Percentiles rank a stretch among this genome's conserved stretches.
Evolutionary conservation across 2,888 invertebrate genomes (phyloP).

Genomic region (Tenthredo livida): DNA sequence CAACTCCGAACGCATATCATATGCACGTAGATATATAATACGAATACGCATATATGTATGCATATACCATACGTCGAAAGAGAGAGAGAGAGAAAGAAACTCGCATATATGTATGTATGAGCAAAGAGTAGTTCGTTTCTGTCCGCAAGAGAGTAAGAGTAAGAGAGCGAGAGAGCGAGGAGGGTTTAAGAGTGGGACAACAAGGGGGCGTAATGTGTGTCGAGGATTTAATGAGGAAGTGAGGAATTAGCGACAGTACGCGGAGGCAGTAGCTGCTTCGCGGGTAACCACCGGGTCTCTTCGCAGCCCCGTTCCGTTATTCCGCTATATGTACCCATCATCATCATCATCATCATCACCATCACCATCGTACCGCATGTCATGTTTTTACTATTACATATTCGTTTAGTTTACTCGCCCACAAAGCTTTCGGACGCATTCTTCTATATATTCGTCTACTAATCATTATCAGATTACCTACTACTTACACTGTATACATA

Average conservation of each 20-base stretch:
- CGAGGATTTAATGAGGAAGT: conserved; percentile 77
- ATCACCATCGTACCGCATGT: not conserved
- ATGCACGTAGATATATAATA: not conserved
- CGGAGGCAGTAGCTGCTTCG: conserved; percentile 58
- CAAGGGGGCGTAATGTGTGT: conserved; percentile 70
- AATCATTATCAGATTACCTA: not conserved
- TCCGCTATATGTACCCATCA: conserved; percentile 36
- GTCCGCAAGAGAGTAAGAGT: not conserved
- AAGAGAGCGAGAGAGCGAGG: conserved; percentile 43
- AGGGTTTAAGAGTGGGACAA: conserved; percentile 62
- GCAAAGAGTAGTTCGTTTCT: not conserved
- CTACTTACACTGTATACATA: too few species aligned
- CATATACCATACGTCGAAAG: not conserved
- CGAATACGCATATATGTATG: not conserved
- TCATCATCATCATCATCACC: not conserved
- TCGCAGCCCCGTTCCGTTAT: conserved; percentile 37
- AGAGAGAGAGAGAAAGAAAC: not conserved
- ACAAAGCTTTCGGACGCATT: not conserved
- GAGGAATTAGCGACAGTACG: conserved; percentile 74
- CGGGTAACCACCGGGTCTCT: not conserved
- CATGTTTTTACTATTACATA: conserved; percentile 13
- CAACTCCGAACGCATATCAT: not conserved
- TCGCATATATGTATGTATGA: not conserved
- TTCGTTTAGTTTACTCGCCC: conserved; percentile 28
- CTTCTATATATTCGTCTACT: not conserved